Percentiles rank a stretch among this genome's conserved stretches.
phyloP scores from a whole-genome alignment of 2,888 invertebrate species.

The Siphlonurus alternatus region DNA sequence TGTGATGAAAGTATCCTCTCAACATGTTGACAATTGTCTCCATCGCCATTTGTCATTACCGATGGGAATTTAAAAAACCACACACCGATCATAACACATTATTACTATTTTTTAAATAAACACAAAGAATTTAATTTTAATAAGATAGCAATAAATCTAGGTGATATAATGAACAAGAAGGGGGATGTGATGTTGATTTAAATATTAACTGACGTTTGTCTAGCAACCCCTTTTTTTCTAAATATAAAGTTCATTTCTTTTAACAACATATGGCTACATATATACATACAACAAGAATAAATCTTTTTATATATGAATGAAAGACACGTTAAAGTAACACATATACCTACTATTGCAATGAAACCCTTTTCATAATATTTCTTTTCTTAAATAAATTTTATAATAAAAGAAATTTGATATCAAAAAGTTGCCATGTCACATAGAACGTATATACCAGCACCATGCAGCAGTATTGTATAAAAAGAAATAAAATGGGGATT shows the following conservation, averaged over 20 bases:
- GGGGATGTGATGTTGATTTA: conserved; percentile 2
- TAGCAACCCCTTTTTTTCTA: not conserved
- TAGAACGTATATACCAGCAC: not conserved
- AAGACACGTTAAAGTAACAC: not conserved
- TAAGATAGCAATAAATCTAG: not conserved
- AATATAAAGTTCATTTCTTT: not conserved
- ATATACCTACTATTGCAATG: not conserved
- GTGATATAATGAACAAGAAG: not conserved
- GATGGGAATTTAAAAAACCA: not conserved
- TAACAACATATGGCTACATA: not conserved
- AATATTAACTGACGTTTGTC: conserved; percentile 1
- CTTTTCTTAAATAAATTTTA: no score
- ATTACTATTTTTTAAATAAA: not conserved
- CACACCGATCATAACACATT: not conserved
- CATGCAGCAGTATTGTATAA: not conserved
- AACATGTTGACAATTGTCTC: not conserved
- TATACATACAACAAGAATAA: not conserved
- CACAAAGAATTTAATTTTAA: not conserved
- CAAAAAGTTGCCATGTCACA: not conserved
- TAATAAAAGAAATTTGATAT: no score
- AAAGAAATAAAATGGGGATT: not conserved
- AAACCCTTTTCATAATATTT: not conserved
- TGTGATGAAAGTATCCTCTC: no score
- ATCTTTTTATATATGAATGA: not conserved
- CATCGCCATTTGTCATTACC: not conserved